Evolutionary conservation across 1,140 invertebrate genomes (phyloP).

Genomic region (Calephelis nemesis): DNA sequence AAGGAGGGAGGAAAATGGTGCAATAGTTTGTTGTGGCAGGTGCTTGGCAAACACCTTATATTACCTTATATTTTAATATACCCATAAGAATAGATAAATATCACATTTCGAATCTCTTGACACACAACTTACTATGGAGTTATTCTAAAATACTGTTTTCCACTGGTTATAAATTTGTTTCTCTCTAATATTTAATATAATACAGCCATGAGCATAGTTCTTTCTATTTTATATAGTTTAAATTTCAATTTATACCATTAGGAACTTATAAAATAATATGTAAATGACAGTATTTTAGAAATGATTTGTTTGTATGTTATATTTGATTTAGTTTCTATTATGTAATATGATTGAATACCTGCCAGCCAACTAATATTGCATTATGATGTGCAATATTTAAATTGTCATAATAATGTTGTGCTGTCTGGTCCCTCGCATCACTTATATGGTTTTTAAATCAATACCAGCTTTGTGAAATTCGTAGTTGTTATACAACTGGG

Average conservation of each 20-base stretch:
- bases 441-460: conserved; percentile 1
- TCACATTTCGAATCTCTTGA: neutral
- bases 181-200: no score
- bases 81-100: neutral
- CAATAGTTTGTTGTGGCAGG: conserved; percentile 38
- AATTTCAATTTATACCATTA: no score
- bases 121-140: neutral
- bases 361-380: conserved; percentile 9
- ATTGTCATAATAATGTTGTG: conserved; percentile 16
- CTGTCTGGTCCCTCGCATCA: conserved; percentile 17
- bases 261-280: neutral
- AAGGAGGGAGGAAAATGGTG: conserved; percentile 43
- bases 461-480: conserved; percentile 10
- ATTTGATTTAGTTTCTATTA: neutral
- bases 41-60: conserved; percentile 28
- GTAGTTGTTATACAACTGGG: conserved; percentile 17
- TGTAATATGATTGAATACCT: neutral
- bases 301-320: neutral
- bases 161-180: neutral
- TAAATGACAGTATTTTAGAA: conserved; percentile 6
- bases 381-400: conserved; percentile 9
- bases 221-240: no score
- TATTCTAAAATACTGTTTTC: conserved; percentile 6
- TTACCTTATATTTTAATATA: conserved; percentile 21
- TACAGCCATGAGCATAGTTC: no score